Base-by-base conservation (phyloP, 1,140 invertebrate species). In the Pseudoatta argentina region DNA sequence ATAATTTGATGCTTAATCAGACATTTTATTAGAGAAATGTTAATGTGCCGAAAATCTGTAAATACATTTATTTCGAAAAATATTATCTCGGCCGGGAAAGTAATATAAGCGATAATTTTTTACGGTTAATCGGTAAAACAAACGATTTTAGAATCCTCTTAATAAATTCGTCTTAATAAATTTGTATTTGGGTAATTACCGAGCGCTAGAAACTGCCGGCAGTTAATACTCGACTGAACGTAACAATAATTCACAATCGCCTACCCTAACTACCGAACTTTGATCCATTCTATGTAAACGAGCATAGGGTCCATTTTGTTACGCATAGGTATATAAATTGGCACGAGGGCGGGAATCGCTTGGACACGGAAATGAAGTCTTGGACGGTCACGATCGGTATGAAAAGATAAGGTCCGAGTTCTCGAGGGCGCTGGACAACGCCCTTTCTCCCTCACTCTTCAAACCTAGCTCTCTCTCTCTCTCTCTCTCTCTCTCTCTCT, bases 301-400 rank as follows among this genome's bases (percentile, higher is more conserved):
- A 94, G 92, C 91, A 69, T 86, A 76, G 88, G 91, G 87, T 90
- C 91, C 91, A 92, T 93, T 92, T 93, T 92, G 93, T 93, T 93
- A 93, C 91, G 88, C 63, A 59, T 86, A 79, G 69, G 59, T 85
- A 91, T 92, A 93, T 94, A 94, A 94, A 94, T 93, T 92, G 93
- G 88, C 89, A 83, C 69, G 69, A 89, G 91, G 85, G 91, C 90
- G 91, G 69, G 69, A 92, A 91, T 90, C 92, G 88, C 91, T 93
- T 91, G 92, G 91, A 93, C 93, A 92, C 93, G 94, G 94, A 95
- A 95, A 95, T 95, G 93, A 92, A 95, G 94, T 95, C 94, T 94
- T 93, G 92, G 92, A 91, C 91, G 91, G 92, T 94, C 91, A 93
- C 93, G 94, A 95, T 94, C 93, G 92, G 91, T 92, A 93, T 91